Conservation (phyloP, 2,113 vertebrate species). For the Myrmecobius fasciatus region DNA sequence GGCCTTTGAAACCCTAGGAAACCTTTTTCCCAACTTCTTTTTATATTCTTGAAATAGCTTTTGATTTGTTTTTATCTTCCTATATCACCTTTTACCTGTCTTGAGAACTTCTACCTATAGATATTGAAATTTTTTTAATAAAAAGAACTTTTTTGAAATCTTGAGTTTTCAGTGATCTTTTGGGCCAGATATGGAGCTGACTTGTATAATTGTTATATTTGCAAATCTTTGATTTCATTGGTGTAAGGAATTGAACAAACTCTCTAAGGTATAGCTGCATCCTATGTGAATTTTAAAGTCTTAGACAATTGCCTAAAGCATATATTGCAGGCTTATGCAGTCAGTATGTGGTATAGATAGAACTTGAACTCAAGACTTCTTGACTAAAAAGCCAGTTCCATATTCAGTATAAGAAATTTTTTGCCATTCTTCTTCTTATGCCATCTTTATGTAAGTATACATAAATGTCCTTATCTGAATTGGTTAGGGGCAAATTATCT, state of each 20-base stretch:
- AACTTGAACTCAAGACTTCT: background rate
- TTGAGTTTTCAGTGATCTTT: background rate
- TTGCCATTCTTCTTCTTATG: background rate
- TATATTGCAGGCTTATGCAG: background rate
- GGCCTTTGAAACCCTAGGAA: background rate
- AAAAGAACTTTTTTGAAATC: background rate
- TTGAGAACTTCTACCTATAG: background rate
- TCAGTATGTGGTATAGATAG: background rate
- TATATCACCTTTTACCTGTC: background rate
- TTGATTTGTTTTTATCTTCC: background rate
- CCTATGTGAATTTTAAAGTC: background rate
- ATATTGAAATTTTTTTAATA: background rate
- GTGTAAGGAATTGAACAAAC: background rate
- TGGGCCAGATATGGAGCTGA: background rate
- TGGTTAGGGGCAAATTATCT: background rate
- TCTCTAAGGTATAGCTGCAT: background rate
- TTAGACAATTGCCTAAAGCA: background rate
- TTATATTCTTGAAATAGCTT: background rate
- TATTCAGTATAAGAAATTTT: background rate
- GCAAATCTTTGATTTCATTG: background rate
- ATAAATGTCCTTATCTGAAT: background rate
- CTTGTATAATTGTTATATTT: background rate
- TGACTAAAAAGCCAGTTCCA: background rate
- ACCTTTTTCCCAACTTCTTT: background rate
- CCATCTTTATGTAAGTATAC: background rate